Evolutionary conservation across 1,140 invertebrate genomes (phyloP).

Genomic region (Anastrepha obliqua): DNA sequence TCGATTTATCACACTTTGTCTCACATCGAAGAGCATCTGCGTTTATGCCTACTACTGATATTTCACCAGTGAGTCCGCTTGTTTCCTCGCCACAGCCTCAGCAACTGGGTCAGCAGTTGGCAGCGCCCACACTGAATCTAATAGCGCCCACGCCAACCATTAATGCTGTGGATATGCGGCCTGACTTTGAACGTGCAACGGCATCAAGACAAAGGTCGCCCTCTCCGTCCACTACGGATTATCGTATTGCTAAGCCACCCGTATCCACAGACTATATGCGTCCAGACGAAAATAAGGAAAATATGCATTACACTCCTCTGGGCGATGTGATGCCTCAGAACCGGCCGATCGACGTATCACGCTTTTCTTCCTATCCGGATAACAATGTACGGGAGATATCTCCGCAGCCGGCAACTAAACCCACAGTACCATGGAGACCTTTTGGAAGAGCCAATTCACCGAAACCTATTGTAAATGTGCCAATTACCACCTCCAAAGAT

Average conservation of each 20-base stretch:
- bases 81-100: background rate
- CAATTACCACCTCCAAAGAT: constrained; percentile 56
- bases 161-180: constrained; percentile 58
- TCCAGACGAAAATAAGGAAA: constrained; percentile 66
- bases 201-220: constrained; percentile 61
- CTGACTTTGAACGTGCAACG: constrained; percentile 60
- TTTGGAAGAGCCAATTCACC: background rate
- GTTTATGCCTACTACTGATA: background rate
- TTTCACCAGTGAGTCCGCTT: background rate
- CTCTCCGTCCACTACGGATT: constrained; percentile 62
- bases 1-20: constrained; percentile 64
- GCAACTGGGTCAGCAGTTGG: background rate
- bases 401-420: background rate
- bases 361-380: constrained; percentile 59
- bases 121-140: constrained; percentile 66
- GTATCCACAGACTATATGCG: constrained; percentile 69
- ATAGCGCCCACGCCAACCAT: constrained; percentile 66
- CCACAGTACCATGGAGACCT: background rate
- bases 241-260: constrained; percentile 67
- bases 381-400: background rate
- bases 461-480: background rate
- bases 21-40: constrained; percentile 8
- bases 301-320: constrained; percentile 51
- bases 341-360: constrained; percentile 69
- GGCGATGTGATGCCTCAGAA: constrained; percentile 66